Evolutionary conservation across 92 coral and sea anemone species (phyloP).

Genomic region (Palythoa grandiflora): DNA sequence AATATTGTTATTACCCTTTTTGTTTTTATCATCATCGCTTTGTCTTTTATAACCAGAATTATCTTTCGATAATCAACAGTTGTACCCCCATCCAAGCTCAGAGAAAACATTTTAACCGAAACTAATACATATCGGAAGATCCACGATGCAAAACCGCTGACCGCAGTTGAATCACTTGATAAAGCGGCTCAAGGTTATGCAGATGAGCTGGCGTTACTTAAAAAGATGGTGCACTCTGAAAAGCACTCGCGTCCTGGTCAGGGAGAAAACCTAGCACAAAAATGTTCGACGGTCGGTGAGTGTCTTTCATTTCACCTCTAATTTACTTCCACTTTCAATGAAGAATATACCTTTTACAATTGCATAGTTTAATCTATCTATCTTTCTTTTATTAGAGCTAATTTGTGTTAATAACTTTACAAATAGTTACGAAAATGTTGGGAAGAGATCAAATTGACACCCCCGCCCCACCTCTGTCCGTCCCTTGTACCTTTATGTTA

Average conservation of each 20-base stretch:
- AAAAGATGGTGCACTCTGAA: constrained; percentile 25
- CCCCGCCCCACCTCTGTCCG: too few species aligned
- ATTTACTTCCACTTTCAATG: not conserved
- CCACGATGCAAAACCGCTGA: constrained; percentile 63
- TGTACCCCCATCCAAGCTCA: not conserved
- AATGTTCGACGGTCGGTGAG: constrained; percentile 49
- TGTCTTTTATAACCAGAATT: not conserved
- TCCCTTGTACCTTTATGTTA: too few species aligned
- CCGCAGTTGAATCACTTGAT: constrained; percentile 37
- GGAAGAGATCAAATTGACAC: too few species aligned
- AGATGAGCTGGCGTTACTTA: constrained; percentile 38
- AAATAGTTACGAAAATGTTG: too few species aligned
- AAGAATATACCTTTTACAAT: too few species aligned
- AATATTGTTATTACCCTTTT: not conserved
- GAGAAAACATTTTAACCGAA: constrained; percentile 25
- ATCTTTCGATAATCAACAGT: not conserved
- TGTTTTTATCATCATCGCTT: not conserved
- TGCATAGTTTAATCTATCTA: too few species aligned
- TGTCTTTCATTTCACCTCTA: not conserved
- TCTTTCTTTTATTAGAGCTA: too few species aligned
- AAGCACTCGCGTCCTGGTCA: constrained; percentile 47
- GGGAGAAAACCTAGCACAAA: constrained; percentile 67
- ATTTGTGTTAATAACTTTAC: too few species aligned
- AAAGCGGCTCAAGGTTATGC: constrained; percentile 65
- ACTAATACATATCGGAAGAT: constrained; percentile 60